Evolutionary conservation across 2,113 vertebrate species (phyloP), one percentile per base, ranked within the genome.

Genomic region (Istiophorus platypterus): DNA sequence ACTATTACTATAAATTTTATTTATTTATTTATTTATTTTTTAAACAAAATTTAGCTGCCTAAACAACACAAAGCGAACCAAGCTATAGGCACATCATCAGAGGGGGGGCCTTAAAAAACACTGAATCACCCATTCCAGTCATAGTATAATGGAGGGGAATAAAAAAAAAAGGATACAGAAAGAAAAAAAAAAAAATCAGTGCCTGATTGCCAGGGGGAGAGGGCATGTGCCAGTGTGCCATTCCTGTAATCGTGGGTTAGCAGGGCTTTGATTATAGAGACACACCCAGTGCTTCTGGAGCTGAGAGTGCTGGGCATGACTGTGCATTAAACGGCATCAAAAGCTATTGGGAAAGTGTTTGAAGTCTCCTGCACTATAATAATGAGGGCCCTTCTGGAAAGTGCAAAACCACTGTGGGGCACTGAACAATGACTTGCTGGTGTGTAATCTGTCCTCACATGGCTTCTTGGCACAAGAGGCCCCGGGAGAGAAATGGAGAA

Each of bases 221-320:
- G 79, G 89, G 85, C 85, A 82, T 86, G 74, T 85, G 86, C 80
- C 84, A 88, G 74, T 82, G 85, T 90, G 85, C 84, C 79, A 82
- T 86, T 89, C 89, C 90, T 92, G 86, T 92, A 93, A 93, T 92
- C 89, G 86, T 91, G 91, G 90, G 89, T 86, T 92, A 84, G 82
- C 73, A 86, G 77, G 86, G 81, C 76, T 89, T 90, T 91, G 70
- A 91, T 92, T 86, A 88, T 82, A 84, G 73, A 87, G 89, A 89
- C 93, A 91, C 93, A 91, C 90, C 89, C 89, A 80, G 80, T 81
- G 84, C 76, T 84, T 85, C 70, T 85, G 78, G 72, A 84, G 80
- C 81, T 67, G 31, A 71, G 69, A 45, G 74, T 26, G 65, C 56
- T 27, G 61, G 57, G 81, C 81, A 89, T 87, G 84, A 91, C 92